These are phyloP conservation scores for Macrosteles quadrilineatus DNA, from an alignment of 1,140 invertebrate genomes.

Conservation along the genomic window DNA sequence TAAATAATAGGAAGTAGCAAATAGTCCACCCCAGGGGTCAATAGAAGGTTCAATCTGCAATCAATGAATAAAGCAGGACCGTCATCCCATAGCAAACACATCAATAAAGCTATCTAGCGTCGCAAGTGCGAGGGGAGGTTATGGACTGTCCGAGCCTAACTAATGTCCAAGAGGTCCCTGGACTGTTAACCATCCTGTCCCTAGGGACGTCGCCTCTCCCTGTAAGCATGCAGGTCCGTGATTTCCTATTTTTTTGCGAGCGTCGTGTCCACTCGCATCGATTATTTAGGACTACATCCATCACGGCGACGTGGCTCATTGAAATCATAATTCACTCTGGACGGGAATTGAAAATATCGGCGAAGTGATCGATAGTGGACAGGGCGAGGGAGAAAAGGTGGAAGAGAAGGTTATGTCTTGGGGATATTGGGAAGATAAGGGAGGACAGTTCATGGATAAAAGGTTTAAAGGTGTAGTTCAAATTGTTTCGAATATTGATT, in stretches of 20 bases:
- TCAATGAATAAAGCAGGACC: constrained; percentile 1
- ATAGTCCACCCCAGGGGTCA: not conserved
- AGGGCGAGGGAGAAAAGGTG: not conserved
- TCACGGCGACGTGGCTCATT: not conserved
- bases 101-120: not conserved
- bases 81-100: constrained; percentile 10
- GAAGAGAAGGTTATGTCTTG: not conserved
- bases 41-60: not conserved
- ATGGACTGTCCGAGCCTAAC: not conserved
- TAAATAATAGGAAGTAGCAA: too few species aligned
- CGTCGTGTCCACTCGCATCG: not conserved
- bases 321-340: constrained; percentile 3
- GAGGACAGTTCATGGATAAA: too few species aligned
- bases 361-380: too few species aligned
- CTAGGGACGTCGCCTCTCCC: not conserved
- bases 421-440: too few species aligned
- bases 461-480: too few species aligned
- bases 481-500: too few species aligned
- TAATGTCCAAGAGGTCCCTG: not conserved
- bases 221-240: not conserved
- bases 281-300: not conserved
- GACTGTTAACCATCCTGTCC: constrained; percentile 1
- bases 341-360: too few species aligned
- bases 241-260: not conserved
- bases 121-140: too few species aligned